Evolutionary conservation across 1,140 invertebrate genomes (phyloP).

Genomic region (Micrasema minimum): DNA sequence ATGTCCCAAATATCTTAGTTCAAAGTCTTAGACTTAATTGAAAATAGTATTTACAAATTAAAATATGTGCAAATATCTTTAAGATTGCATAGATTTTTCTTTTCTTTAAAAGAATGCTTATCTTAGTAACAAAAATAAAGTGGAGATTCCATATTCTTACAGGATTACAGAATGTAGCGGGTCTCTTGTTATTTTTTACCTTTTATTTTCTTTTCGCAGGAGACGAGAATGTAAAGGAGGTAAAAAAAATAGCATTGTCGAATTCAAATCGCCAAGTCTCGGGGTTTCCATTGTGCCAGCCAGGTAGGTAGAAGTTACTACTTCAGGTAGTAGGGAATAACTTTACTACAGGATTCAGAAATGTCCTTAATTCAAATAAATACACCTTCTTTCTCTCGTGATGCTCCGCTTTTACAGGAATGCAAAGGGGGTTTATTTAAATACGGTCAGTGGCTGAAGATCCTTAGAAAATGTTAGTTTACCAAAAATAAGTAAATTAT

Average conservation of each 20-base stretch:
- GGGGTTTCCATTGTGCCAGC: conserved; percentile 41
- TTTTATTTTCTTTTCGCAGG: conserved; percentile 44
- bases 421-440: conserved; percentile 22
- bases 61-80: too few relatives aligned
- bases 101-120: too few relatives aligned
- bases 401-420: conserved; percentile 9
- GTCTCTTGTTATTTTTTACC: conserved; percentile 49
- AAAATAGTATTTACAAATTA: too few relatives aligned
- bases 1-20: too few relatives aligned
- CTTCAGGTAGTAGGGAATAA: conserved; percentile 36
- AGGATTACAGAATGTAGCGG: conserved; percentile 22
- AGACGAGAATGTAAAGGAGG: conserved; percentile 22
- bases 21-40: too few relatives aligned
- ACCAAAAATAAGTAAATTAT: too few relatives aligned
- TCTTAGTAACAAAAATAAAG: conserved; percentile 25
- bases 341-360: conserved; percentile 23
- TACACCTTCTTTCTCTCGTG: background rate
- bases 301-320: conserved; percentile 25
- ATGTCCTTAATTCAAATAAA: conserved; percentile 28
- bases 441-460: too few relatives aligned
- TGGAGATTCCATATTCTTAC: conserved; percentile 6
- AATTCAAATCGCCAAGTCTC: conserved; percentile 46
- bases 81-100: too few relatives aligned
- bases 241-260: conserved; percentile 48
- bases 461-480: too few relatives aligned